These are phyloP conservation scores for Glaucopsyche alexis DNA, from an alignment of 2,888 invertebrate genomes.

Conservation along the genomic window DNA sequence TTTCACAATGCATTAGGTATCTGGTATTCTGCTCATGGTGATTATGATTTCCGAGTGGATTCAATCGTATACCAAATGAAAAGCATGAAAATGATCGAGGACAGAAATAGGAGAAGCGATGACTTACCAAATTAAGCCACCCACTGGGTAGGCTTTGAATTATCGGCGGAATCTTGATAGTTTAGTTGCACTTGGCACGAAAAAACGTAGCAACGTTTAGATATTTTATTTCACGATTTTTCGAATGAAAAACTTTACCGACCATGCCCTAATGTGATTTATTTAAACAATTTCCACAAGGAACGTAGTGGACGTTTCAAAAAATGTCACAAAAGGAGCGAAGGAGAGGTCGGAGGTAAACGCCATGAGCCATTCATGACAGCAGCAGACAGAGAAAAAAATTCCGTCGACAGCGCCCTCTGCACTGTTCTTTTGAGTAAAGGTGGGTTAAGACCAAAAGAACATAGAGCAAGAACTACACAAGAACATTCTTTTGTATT, in stretches of 20 bases:
- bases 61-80: neutral
- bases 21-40: neutral
- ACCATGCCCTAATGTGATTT: conserved; percentile 75
- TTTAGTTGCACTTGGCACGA: conserved; percentile 81
- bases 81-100: neutral
- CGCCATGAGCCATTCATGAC: neutral
- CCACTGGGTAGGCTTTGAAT: conserved; percentile 89
- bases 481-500: no score
- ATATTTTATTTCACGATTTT: conserved; percentile 68
- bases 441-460: no score
- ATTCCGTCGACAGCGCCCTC: conserved; percentile 37
- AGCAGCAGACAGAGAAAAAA: conserved; percentile 17
- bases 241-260: conserved; percentile 67
- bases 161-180: conserved; percentile 91
- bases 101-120: conserved; percentile 36
- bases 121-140: conserved; percentile 86
- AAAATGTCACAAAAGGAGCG: conserved; percentile 69
- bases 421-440: conserved; percentile 48
- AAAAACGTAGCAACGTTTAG: conserved; percentile 74
- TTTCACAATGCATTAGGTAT: neutral
- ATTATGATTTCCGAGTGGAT: neutral
- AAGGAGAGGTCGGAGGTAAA: conserved; percentile 38
- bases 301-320: conserved; percentile 64
- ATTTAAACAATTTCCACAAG: conserved; percentile 55
- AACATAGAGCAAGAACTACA: no score